Percentiles rank a stretch among this genome's conserved stretches.
phyloP scores from a whole-genome alignment of 1,140 invertebrate species.

The Sycobia sp. region DNA sequence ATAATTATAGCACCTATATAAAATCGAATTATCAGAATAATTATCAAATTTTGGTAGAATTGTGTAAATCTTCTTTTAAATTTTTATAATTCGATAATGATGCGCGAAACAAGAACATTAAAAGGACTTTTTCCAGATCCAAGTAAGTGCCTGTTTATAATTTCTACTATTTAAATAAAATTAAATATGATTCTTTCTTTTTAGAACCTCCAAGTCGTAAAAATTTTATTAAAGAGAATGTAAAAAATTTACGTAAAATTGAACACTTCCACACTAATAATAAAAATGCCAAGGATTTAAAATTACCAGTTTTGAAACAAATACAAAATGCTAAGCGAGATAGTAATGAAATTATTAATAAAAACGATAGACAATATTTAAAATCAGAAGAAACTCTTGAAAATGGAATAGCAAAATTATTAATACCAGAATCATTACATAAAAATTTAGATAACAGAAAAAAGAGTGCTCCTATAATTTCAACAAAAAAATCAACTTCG shows the following conservation, averaged over 20 bases:
- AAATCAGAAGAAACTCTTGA: conserved; percentile 35
- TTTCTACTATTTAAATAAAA: neutral
- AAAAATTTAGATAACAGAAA: conserved; percentile 32
- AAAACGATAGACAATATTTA: neutral
- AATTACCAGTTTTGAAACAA: conserved; percentile 37
- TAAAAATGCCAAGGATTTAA: conserved; percentile 40
- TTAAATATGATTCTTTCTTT: conserved; percentile 23
- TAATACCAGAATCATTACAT: conserved; percentile 2
- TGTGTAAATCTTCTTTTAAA: no score
- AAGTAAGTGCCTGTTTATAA: conserved; percentile 48
- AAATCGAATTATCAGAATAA: no score
- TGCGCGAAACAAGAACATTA: conserved; percentile 46
- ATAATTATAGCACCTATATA: no score
- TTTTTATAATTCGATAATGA: conserved; percentile 10
- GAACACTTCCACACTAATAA: conserved; percentile 46
- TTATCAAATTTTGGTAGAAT: no score
- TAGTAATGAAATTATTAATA: neutral
- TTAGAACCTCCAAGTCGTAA: conserved; percentile 50
- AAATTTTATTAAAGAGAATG: conserved; percentile 60
- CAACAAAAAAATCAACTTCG: conserved; percentile 3
- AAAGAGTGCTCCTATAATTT: conserved; percentile 30
- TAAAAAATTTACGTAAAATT: conserved; percentile 53
- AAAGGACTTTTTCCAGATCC: conserved; percentile 55
- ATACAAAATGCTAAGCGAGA: conserved; percentile 31
- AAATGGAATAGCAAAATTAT: conserved; percentile 15